Evolutionary conservation across 1,140 invertebrate genomes (phyloP).

Genomic region (Mercenaria mercenaria): DNA sequence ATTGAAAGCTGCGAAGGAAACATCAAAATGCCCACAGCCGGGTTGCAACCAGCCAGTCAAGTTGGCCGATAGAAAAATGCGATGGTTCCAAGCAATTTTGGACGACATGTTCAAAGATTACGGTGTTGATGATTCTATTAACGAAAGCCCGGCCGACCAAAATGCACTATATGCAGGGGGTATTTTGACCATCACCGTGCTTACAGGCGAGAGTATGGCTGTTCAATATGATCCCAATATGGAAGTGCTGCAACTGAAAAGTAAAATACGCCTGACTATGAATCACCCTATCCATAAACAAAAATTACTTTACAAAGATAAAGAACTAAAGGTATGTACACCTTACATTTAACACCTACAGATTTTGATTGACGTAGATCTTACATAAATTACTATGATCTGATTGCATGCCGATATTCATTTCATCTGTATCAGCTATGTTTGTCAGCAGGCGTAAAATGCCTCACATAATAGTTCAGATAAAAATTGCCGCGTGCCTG

Average conservation of each 20-base stretch:
- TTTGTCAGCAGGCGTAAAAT: too few species aligned
- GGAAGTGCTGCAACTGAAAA: conserved; percentile 62
- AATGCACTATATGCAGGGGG: background rate
- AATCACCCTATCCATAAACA: conserved; percentile 65
- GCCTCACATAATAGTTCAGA: too few species aligned
- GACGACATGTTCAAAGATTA: conserved; percentile 70
- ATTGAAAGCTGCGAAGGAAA: conserved; percentile 41
- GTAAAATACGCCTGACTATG: conserved; percentile 37
- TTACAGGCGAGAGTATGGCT: conserved; percentile 65
- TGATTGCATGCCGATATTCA: too few species aligned
- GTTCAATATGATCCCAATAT: conserved; percentile 60
- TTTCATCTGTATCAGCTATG: too few species aligned
- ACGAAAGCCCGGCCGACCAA: background rate
- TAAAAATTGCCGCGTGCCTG: too few species aligned
- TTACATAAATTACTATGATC: too few species aligned
- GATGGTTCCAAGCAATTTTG: conserved; percentile 64
- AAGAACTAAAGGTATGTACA: conserved; percentile 63
- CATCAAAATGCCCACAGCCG: conserved; percentile 65
- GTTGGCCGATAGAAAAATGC: background rate
- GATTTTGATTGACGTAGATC: too few species aligned
- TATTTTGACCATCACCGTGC: conserved; percentile 59
- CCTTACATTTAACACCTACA: background rate
- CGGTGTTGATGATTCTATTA: background rate
- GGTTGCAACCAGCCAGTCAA: conserved; percentile 44
- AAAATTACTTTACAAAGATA: conserved; percentile 65